Percentiles rank a stretch among this genome's conserved stretches.
These are phyloP conservation scores for Epinephelus cyanopodus DNA, from an alignment of 2,113 vertebrate species.

Conservation along the genomic window DNA sequence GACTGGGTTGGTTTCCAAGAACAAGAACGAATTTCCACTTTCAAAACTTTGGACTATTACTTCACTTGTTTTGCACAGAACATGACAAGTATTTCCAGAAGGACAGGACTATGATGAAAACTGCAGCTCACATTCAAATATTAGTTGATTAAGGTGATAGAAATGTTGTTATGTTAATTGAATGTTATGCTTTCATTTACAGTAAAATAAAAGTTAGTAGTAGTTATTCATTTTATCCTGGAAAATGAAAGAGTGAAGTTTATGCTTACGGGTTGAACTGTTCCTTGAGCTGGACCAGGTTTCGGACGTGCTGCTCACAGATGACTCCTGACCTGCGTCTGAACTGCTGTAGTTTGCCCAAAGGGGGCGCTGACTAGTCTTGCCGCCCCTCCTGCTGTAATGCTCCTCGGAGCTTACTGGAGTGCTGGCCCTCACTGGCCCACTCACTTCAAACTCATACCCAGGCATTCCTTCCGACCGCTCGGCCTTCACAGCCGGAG, in stretches of 20 bases:
- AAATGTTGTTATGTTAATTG: no score
- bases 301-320: constrained; percentile 73
- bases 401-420: constrained; percentile 64
- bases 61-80: no score
- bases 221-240: background rate
- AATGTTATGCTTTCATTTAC: background rate
- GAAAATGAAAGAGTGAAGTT: constrained; percentile 3
- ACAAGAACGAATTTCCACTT: no score
- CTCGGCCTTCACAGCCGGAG: constrained; percentile 1
- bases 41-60: no score
- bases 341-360: constrained; percentile 63
- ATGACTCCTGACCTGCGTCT: constrained; percentile 68
- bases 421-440: constrained; percentile 66
- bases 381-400: constrained; percentile 57
- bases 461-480: constrained; percentile 30
- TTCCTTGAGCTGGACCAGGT: constrained; percentile 65
- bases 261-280: constrained; percentile 76
- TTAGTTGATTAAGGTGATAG: background rate
- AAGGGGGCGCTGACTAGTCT: constrained; percentile 50
- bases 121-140: background rate
- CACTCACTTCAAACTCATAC: constrained; percentile 53
- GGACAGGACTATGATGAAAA: background rate
- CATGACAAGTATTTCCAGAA: no score
- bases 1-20: no score
- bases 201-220: background rate